phyloP scores from a whole-genome alignment of 1,140 invertebrate genomes.

The Anoplophora glabripennis region DNA sequence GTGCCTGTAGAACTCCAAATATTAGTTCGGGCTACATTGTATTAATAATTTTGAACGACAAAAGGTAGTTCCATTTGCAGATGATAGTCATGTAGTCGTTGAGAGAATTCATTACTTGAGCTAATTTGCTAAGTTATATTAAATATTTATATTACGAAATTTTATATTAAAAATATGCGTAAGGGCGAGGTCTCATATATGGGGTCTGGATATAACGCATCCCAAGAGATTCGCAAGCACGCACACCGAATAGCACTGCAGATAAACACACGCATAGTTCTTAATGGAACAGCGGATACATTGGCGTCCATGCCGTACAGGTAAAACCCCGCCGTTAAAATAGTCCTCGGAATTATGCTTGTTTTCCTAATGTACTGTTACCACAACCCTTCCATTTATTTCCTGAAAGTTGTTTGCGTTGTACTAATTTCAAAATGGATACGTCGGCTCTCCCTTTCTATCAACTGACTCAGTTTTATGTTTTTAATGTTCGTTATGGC shows the following conservation, averaged over 20 bases:
- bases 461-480: no score
- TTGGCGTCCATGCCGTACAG: background rate
- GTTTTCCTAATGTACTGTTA: no score
- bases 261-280: slow-evolving; percentile 11
- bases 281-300: slow-evolving; percentile 5
- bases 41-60: no score
- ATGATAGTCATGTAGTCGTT: background rate
- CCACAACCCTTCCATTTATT: no score
- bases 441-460: no score
- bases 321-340: no score
- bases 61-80: background rate
- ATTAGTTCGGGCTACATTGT: no score
- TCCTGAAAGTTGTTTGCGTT: no score
- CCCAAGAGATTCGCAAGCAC: slow-evolving; percentile 10
- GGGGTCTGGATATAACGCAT: background rate
- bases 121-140: slow-evolving; percentile 3
- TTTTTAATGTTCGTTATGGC: no score
- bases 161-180: slow-evolving; percentile 12
- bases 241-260: slow-evolving; percentile 12
- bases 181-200: slow-evolving; percentile 9
- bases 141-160: slow-evolving; percentile 12
- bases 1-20: no score
- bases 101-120: slow-evolving; percentile 9
- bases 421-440: no score
- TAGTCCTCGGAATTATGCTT: no score